These are phyloP conservation scores for Diploscapter pachys DNA, from an alignment of 1,140 invertebrate genomes.

Conservation along the genomic window DNA sequence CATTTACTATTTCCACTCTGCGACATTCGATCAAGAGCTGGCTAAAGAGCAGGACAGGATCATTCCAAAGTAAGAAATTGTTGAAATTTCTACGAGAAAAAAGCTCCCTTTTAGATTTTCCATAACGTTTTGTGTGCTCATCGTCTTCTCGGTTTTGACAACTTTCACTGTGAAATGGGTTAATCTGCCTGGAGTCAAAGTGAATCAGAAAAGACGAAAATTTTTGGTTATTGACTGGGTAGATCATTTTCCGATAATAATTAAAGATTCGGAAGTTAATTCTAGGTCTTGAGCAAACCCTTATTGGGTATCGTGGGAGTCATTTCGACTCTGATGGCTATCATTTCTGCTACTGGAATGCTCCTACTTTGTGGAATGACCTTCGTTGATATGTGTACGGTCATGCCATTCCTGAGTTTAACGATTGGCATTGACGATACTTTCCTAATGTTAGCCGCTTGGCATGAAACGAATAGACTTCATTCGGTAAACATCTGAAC, in stretches of 20 bases:
- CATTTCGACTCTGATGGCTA: constrained; percentile 81
- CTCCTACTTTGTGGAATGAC: constrained; percentile 83
- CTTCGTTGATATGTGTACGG: constrained; percentile 88
- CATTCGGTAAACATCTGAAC: too few relatives aligned
- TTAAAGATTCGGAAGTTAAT: neutral
- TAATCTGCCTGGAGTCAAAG: neutral
- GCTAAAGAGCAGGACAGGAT: constrained; percentile 42
- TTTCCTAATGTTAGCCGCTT: constrained; percentile 50
- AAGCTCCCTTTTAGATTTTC: constrained; percentile 40
- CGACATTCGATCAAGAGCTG: constrained; percentile 48
- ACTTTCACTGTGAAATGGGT: constrained; percentile 47
- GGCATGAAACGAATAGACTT: constrained; percentile 60
- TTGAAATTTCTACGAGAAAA: too few relatives aligned
- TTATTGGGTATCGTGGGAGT: constrained; percentile 65
- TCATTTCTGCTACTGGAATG: constrained; percentile 80
- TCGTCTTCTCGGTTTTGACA: constrained; percentile 47
- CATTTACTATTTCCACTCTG: constrained; percentile 48
- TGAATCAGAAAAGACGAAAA: neutral
- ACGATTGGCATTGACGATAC: constrained; percentile 54
- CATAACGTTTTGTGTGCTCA: constrained; percentile 46
- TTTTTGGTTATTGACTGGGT: constrained; percentile 46
- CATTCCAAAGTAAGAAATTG: constrained; percentile 34
- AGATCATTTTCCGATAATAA: too few relatives aligned
- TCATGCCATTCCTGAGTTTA: constrained; percentile 87
- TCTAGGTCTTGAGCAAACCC: constrained; percentile 44